Evolutionary conservation across 2,888 invertebrate species (phyloP).

Genomic region (Volucella inanis): DNA sequence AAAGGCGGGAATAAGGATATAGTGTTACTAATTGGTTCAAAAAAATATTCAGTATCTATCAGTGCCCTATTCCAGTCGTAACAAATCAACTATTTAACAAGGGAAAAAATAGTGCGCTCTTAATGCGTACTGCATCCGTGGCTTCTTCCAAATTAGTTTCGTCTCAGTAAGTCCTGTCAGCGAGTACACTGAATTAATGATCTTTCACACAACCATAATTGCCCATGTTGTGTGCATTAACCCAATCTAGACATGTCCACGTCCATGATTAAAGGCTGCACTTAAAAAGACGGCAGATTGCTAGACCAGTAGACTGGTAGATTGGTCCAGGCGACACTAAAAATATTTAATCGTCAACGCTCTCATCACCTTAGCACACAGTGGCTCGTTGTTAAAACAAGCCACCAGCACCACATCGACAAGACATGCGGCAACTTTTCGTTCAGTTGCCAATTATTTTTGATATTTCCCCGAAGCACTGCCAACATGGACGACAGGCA

Average conservation of each 20-base stretch:
- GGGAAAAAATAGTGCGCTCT: constrained; percentile 1
- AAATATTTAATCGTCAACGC: constrained; percentile 68
- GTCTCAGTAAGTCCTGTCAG: constrained; percentile 19
- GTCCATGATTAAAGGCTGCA: constrained; percentile 71
- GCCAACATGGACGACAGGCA: constrained; percentile 55
- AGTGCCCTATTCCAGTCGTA: too few species aligned
- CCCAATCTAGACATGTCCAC: constrained; percentile 47
- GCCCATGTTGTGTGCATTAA: constrained; percentile 41
- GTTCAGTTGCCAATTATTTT: constrained; percentile 72
- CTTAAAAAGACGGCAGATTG: constrained; percentile 65
- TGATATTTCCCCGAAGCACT: constrained; percentile 61
- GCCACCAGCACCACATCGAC: constrained; percentile 49
- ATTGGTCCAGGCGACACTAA: constrained; percentile 65
- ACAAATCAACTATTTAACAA: neutral
- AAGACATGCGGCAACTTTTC: constrained; percentile 38
- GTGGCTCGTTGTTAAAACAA: constrained; percentile 57
- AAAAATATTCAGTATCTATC: too few species aligned
- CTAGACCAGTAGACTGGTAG: constrained; percentile 29
- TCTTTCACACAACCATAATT: constrained; percentile 56
- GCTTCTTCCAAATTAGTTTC: constrained; percentile 43
- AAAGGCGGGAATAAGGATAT: too few species aligned
- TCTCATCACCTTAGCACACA: constrained; percentile 58
- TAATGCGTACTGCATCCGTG: constrained; percentile 19
- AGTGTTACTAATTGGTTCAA: too few species aligned
- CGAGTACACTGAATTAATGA: constrained; percentile 61